Evolutionary conservation across 2,888 invertebrate genomes (phyloP).

Genomic region (Cephus runcator): DNA sequence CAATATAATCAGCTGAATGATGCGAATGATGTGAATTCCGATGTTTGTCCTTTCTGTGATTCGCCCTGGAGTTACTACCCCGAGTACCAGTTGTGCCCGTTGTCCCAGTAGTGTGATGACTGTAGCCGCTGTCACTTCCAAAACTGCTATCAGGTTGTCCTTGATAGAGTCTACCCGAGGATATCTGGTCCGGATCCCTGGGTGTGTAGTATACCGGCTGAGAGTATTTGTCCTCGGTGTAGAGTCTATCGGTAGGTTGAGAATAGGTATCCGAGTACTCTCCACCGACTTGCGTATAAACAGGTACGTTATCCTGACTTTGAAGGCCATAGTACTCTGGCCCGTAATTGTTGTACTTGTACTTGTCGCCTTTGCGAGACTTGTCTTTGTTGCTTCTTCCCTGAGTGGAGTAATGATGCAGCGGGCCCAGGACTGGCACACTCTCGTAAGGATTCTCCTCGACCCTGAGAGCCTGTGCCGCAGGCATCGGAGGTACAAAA

Average conservation of each 20-base stretch:
- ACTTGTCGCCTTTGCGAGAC: conserved; percentile 27
- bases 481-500: conserved; percentile 59
- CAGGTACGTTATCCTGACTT: conserved; percentile 48
- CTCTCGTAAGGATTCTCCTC: conserved; percentile 72
- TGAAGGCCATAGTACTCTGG: conserved; percentile 53
- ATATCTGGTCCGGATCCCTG: conserved; percentile 49
- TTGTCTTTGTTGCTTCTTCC: conserved; percentile 61
- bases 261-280: conserved; percentile 59
- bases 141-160: conserved; percentile 73
- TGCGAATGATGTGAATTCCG: conserved; percentile 56
- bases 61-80: conserved; percentile 50
- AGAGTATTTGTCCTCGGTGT: conserved; percentile 54
- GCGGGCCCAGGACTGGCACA: conserved; percentile 75
- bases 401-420: conserved; percentile 61
- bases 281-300: conserved; percentile 54
- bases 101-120: conserved; percentile 76
- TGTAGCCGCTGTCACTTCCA: conserved; percentile 87
- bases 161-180: conserved; percentile 53
- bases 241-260: conserved; percentile 56
- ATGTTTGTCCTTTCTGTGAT: conserved; percentile 57
- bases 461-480: conserved; percentile 57
- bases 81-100: conserved; percentile 58
- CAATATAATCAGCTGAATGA: conserved; percentile 56
- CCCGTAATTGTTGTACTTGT: conserved; percentile 38
- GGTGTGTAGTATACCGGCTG: conserved; percentile 57